These are phyloP conservation scores for Alectura lathami DNA, from an alignment of 2,113 vertebrate genomes.

Conservation along the genomic window DNA sequence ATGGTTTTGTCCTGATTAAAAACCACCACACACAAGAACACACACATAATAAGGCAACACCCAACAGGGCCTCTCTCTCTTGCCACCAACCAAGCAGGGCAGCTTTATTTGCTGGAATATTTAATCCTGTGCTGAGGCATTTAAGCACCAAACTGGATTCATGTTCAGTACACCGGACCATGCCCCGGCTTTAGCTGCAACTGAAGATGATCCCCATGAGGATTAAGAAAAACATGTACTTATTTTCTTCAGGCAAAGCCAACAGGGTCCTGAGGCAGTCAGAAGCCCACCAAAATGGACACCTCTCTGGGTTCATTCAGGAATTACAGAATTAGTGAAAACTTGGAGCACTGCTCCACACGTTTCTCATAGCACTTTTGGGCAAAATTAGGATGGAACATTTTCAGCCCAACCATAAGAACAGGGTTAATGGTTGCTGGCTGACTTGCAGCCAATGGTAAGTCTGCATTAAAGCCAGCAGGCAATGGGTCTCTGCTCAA, in stretches of 20 bases:
- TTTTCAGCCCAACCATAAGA: neutral
- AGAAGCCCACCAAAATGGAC: fast-evolving
- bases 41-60: neutral
- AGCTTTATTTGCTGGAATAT: neutral
- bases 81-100: neutral
- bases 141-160: neutral
- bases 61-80: neutral
- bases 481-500: neutral
- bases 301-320: fast-evolving
- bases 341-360: fast-evolving
- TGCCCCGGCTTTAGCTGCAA: neutral
- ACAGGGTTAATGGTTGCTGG: neutral
- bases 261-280: neutral
- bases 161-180: neutral
- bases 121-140: fast-evolving
- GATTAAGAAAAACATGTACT: neutral
- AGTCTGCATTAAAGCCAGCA: neutral
- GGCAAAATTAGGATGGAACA: neutral
- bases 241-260: neutral
- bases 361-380: fast-evolving
- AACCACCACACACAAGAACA: fast-evolving
- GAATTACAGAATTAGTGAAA: neutral
- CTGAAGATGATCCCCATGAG: neutral
- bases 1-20: neutral
- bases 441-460: neutral